Evolutionary conservation across 2,797 vertebrate species (phyloP), one percentile per base, ranked within the genome.

Genomic region (Acipenser oxyrinchus): DNA sequence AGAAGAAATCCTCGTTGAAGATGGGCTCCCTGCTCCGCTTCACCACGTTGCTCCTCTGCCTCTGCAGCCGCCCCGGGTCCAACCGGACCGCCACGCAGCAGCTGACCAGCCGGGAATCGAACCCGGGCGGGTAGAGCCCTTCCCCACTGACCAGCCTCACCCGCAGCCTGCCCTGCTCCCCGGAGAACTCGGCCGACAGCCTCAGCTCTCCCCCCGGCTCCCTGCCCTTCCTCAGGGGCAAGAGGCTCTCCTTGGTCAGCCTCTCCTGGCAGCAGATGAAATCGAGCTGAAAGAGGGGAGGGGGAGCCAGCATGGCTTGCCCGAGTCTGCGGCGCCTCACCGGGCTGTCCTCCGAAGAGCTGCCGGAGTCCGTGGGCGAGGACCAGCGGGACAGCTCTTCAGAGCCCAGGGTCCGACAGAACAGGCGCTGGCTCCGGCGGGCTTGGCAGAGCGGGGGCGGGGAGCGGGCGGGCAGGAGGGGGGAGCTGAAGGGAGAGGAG

Each of bases 1-100:
- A 84, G 67, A 81, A 81, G 62, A 85, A 85, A 66, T 85, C 83
- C 66, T 84, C 78, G 8, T 85, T 85, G 74, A 85, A 85, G 71
- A 85, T 85, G 51, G 79, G 82, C 64, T 79, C 80, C 51, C 73
- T 51, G 68, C 78, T 81, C 71, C 76, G 13, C 55, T 73, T 74
- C 58, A 84, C 72, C 59, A 75, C 68, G 13, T 79, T 74, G 64
- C 78, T 84, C 6, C 72, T 72, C 69, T 82, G 82, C 6, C 71
- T 72, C 52, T 69, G 74, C 0, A 65, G 59, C 9, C 51, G 13
- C 0, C 65, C 71, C 0, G 74, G 74, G 0, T 73, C 73, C 67
- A 76, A 64, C 63, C 76, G 71, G 50, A 76, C 4, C 10, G 76
- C 62, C 58, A 78, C 72, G 48, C 81, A 79, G 51, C 80, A 83